phyloP scores from a whole-genome alignment of 2,113 vertebrate species.

The Lepus europaeus region DNA sequence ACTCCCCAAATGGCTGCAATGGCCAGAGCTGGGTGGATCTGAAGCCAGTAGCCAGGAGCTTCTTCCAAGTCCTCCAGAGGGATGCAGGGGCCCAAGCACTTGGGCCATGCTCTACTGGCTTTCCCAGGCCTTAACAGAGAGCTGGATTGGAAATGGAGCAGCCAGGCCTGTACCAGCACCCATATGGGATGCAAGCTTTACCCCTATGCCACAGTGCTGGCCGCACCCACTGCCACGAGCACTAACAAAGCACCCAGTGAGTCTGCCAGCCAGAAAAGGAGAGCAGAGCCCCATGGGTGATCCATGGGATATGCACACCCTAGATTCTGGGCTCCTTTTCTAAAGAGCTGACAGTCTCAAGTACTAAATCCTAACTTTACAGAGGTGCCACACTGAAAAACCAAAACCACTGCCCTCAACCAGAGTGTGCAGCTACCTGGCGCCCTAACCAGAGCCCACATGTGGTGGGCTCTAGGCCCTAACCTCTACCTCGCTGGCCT shows the following conservation, averaged over 20 bases:
- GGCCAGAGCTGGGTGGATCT: too few relatives aligned
- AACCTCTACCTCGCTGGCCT: not conserved
- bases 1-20: too few relatives aligned
- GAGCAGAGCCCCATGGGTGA: not conserved
- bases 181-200: too few relatives aligned
- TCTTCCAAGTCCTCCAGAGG: too few relatives aligned
- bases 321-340: conserved; percentile 16
- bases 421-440: not conserved
- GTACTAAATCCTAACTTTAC: not conserved
- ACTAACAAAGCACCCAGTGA: conserved; percentile 2
- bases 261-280: not conserved
- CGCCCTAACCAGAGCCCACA: not conserved
- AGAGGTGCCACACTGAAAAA: conserved; percentile 23
- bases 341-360: conserved; percentile 11
- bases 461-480: not conserved
- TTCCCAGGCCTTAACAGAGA: too few relatives aligned
- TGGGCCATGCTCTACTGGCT: too few relatives aligned
- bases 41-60: too few relatives aligned
- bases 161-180: too few relatives aligned
- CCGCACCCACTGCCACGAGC: not conserved
- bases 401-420: not conserved
- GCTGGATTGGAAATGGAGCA: too few relatives aligned
- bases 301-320: not conserved
- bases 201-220: too few relatives aligned
- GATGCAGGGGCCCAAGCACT: too few relatives aligned